A percentile compares a stretch with the other conserved stretches of the same genome.
These are phyloP conservation scores for Nemopilema nomurai DNA, from an alignment of 30 jellyfish, hydroid and myxozoan genomes.

Conservation along the genomic window DNA sequence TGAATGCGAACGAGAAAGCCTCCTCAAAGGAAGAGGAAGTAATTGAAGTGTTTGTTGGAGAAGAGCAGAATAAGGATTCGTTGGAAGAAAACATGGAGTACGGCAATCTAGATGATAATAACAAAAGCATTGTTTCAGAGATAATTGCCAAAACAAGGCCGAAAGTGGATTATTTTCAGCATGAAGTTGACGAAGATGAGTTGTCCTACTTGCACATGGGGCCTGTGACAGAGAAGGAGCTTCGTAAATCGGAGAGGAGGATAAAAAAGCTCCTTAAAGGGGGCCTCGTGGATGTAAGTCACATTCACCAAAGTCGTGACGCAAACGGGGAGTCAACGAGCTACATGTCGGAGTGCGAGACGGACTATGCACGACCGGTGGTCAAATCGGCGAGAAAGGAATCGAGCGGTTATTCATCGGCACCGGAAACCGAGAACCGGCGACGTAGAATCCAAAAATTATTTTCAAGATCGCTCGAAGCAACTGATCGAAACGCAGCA, in stretches of 20 bases:
- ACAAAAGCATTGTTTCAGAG: slow-evolving; percentile 33
- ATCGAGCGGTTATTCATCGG: slow-evolving; percentile 90
- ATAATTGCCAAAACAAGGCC: slow-evolving; percentile 55
- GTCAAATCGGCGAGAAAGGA: slow-evolving; percentile 17
- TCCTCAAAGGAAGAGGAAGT: slow-evolving; percentile 33
- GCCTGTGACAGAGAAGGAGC: slow-evolving; percentile 85
- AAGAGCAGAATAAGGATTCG: neutral
- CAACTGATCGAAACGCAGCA: slow-evolving; percentile 9
- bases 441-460: slow-evolving; percentile 52
- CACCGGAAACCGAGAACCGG: slow-evolving; percentile 93
- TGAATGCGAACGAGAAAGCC: slow-evolving; percentile 10
- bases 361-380: slow-evolving; percentile 36
- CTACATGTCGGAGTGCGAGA: slow-evolving; percentile 71
- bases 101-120: slow-evolving; percentile 14
- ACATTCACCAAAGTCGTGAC: slow-evolving; percentile 16
- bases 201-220: slow-evolving; percentile 49
- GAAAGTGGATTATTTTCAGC: slow-evolving; percentile 49
- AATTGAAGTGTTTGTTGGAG: slow-evolving; percentile 61
- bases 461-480: slow-evolving; percentile 33
- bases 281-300: slow-evolving; percentile 52
- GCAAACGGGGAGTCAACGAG: slow-evolving; percentile 25
- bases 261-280: slow-evolving; percentile 84
- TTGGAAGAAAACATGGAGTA: slow-evolving; percentile 7
- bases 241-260: slow-evolving; percentile 85
- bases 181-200: slow-evolving; percentile 72